Evolutionary conservation across 1,140 invertebrate species (phyloP), one percentile per base, ranked within the genome.

Genomic region (Xylocopa sonorina): DNA sequence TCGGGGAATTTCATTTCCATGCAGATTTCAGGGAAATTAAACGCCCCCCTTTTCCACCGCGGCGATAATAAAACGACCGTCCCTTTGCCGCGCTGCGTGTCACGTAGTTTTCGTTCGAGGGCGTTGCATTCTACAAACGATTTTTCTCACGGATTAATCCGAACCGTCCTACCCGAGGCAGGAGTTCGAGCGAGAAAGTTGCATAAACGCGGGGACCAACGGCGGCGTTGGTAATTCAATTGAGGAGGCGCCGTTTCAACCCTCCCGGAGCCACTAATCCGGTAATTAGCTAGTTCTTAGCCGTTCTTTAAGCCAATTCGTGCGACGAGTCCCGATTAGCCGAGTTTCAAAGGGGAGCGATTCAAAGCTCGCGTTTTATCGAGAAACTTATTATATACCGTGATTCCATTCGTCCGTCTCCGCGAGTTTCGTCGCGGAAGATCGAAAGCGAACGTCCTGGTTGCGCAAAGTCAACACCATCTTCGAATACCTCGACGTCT

Each of bases 1-100:
- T 58, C 55, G 18, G 50, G n/a, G 73, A 60, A 77, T 77, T 71
- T 77, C 64, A 69, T 77, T 77, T 77, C 53, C 43, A 77, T 77
- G 75, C 75, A 69, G 53, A 77, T 77, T 46, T 68, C 66, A 6
- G 14, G 0, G 16, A 12, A 69, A 69, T 77, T 77, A 77, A 77
- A 57, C 50, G 41, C 71, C 41, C 75, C 18, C 5, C 50, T 48
- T 48, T 46, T n/a, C n/a, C n/a, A 46, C 38, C 21, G 10, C 21
- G 10, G 18, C n/a, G 34, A 60, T 71, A 50, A 50, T 43, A 53
- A 67, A 67, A 12, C 41, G 10, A 10, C 18, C n/a, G 21, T 2
- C 10, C 10, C 6, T 24, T 41, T n/a, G 12, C 5, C 14, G 7
- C 43, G 12, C n/a, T 53, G n/a, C n/a, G 7, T 1, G n/a, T 24